Evolutionary conservation across 1,140 invertebrate species (phyloP).

Genomic region (Cydia fagiglandana): DNA sequence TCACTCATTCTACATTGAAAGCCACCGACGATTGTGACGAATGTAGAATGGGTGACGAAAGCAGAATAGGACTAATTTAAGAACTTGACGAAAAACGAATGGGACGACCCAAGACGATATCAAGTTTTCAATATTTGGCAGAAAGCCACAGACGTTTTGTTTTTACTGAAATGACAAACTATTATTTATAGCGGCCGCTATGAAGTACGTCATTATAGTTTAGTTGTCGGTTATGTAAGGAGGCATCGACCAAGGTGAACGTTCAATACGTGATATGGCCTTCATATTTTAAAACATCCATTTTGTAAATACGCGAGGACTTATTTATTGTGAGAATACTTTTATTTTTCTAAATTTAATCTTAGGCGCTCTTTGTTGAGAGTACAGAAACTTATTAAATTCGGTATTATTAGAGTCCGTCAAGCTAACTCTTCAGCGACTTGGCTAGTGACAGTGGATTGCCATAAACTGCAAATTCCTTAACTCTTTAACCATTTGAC

Average conservation of each 20-base stretch:
- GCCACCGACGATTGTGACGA: too few species aligned
- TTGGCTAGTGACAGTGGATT: too few species aligned
- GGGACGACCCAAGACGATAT: too few species aligned
- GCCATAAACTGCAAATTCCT: too few species aligned
- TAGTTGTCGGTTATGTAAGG: background rate
- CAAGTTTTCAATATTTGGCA: constrained; percentile 1
- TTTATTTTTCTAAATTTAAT: constrained; percentile 33
- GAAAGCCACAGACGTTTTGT: background rate
- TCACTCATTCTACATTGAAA: too few species aligned
- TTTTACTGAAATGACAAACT: background rate
- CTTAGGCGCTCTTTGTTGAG: constrained; percentile 45
- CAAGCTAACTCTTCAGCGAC: too few species aligned
- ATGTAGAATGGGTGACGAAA: too few species aligned
- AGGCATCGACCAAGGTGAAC: background rate
- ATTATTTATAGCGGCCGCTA: constrained; percentile 16
- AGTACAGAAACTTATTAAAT: constrained; percentile 41
- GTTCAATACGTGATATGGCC: constrained; percentile 3
- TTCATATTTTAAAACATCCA: constrained; percentile 1
- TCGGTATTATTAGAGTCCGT: background rate
- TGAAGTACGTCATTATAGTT: constrained; percentile 7
- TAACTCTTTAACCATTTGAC: too few species aligned
- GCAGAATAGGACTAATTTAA: too few species aligned
- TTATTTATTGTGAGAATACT: constrained; percentile 33
- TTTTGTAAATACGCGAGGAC: constrained; percentile 21
- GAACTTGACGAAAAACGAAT: too few species aligned